Percentiles rank a stretch among this genome's conserved stretches.
Conservation (phyloP, 2,888 invertebrate genomes). For the Thereva nobilitata region DNA sequence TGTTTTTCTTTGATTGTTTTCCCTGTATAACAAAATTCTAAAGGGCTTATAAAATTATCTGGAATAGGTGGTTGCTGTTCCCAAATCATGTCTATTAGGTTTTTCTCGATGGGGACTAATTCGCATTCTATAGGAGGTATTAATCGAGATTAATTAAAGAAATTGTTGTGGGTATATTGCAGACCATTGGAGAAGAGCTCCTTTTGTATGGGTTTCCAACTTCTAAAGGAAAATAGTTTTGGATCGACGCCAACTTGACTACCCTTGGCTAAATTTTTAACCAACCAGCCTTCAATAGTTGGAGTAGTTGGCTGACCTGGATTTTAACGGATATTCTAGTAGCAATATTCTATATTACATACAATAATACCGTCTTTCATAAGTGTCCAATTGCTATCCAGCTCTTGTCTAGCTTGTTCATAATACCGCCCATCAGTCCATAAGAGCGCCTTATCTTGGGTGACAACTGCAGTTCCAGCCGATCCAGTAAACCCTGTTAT, state of each 20-base stretch:
- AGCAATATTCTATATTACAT: not conserved
- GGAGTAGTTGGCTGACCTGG: conserved; percentile 58
- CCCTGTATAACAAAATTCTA: conserved; percentile 63
- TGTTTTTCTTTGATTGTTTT: conserved; percentile 70
- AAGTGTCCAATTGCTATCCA: conserved; percentile 83
- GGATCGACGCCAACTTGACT: conserved; percentile 75
- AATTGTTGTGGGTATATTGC: conserved; percentile 17
- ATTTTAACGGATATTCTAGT: not conserved
- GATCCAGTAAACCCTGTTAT: conserved; percentile 91
- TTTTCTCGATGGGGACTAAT: conserved; percentile 67
- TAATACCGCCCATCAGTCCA: conserved; percentile 99
- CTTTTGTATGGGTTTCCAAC: conserved; percentile 64
- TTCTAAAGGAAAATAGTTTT: conserved; percentile 64
- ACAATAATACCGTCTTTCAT: conserved; percentile 75
- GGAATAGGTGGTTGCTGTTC: conserved; percentile 62
- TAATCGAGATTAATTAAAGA: conserved; percentile 60
- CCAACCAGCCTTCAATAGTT: conserved; percentile 67
- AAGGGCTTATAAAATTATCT: conserved; percentile 60
- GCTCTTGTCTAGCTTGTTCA: conserved; percentile 82
- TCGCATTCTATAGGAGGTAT: conserved; percentile 64
- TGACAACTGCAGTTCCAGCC: conserved; percentile 78
- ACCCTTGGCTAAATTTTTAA: conserved; percentile 64
- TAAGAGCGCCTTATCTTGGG: conserved; percentile 72
- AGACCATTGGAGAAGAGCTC: conserved; percentile 60
- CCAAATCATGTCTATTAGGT: conserved; percentile 80